Evolutionary conservation across 53 echinoderm and acorn worm genomes (phyloP), one percentile per base, ranked within the genome.

Genomic region (Crossaster papposus): DNA sequence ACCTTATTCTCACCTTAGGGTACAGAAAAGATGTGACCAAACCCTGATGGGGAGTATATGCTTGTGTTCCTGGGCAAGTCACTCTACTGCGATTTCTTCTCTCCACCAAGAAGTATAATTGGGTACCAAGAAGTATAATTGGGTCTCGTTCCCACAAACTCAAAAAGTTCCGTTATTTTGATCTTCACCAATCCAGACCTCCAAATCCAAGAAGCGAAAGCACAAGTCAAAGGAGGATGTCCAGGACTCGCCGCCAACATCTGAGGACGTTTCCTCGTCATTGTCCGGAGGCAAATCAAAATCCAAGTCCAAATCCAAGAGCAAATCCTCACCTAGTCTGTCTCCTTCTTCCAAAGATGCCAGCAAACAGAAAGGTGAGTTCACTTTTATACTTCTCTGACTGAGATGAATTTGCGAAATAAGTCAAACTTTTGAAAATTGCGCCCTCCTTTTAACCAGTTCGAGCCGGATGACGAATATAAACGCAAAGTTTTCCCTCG

Each of bases 201-300:
- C 91, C 7, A 91, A 91, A 70, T 78, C 84, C 18, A 91, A 91
- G 38, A 91, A 91, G 85, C 84, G 76, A 84, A 91, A 91, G 70
- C 91, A 91, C 84, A 91, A 81, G 53, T 23, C 35, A 24, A 91
- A 85, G 73, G 91, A 91, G 18, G 81, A 90, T 20, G 65, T 52
- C 2, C 53, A 76, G 24, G 87, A 76, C 30, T 77, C 87, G 1
- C 26, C 87, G 0, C 10, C 54, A 38, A 58, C 87, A 4, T 87
- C 76, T 3, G 87, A 87, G 53, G 87, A 87, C 15, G 36, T 75
- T 34, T 10, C 31, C 24, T 83, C 83, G 9, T 52, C 84, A 13
- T 55, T 63, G n/a, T 75, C 76, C 6, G 63, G 63, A 35, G 62
- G 55, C 77, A 87, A 87, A 38, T 34, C 77, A 0, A 87, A 87